Conservation (phyloP, 2,888 invertebrate species). For the Melanostoma mellinum region DNA sequence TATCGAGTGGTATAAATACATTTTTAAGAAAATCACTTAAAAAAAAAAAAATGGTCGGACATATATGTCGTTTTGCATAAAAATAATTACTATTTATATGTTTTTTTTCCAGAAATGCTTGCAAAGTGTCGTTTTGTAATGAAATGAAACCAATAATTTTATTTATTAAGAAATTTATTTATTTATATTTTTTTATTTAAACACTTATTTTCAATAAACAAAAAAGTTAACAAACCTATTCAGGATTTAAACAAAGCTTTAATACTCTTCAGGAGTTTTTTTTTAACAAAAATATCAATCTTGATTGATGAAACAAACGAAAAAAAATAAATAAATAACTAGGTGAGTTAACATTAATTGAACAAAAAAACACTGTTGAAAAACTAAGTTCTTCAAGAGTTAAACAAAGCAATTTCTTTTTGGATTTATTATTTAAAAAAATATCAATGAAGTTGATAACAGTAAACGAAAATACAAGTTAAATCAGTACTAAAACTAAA, state of each 20-base stretch:
- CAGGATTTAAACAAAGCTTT: no score
- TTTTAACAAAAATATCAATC: no score
- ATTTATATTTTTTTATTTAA: background rate
- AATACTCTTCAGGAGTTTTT: no score
- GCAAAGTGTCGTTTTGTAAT: conserved; percentile 3
- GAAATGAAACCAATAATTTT: conserved; percentile 2
- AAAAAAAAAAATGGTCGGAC: no score
- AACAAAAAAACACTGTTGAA: no score
- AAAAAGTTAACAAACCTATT: background rate
- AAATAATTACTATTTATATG: background rate
- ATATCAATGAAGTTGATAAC: background rate
- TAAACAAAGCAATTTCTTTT: background rate
- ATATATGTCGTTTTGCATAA: no score
- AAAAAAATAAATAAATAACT: no score
- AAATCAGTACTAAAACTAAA: conserved; percentile 1
- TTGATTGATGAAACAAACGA: no score
- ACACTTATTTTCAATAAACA: conserved; percentile 2
- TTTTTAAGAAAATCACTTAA: no score
- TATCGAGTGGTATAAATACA: no score
- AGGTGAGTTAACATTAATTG: no score
- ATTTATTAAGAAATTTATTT: background rate
- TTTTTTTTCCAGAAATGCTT: conserved; percentile 7
- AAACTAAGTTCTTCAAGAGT: conserved; percentile 2
- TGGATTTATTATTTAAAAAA: background rate
- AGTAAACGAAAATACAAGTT: background rate